Base-by-base conservation (phyloP, 2,797 vertebrate species). In the Hydrophis major region DNA sequence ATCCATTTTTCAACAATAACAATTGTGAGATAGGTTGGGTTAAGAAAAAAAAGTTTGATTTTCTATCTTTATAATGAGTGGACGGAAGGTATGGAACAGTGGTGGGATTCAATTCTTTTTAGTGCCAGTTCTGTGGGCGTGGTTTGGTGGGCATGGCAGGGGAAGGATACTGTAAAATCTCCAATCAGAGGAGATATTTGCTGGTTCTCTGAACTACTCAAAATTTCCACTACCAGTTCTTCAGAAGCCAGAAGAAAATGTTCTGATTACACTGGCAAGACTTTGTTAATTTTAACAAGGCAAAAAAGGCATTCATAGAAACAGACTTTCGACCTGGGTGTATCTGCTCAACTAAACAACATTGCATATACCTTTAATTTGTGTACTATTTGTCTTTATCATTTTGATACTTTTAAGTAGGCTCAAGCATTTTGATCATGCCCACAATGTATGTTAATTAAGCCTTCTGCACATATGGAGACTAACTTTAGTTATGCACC, bases 401-500 rank as follows among this genome's bases (percentile, higher is more conserved):
- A 90, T 94, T 83, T 92, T 83, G 13, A 74, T 83, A 7, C 93
- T 88, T 0, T 92, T 93, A 89, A 86, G 78, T 94, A 94, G 83
- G 94, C 20, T 92, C 37, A 94, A n/a, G 14, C 20, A 87, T 95
- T 97, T 96, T 94, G 88, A 95, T 89, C 94, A 0, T 92, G 59
- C 93, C 92, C 59, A 90, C 25, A 93, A 92, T 88, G 94, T 96
- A 94, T 94, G 95, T 78, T 95, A 96, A 95, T 96, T 93, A 96
- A 86, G 56, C 57, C 92, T 94, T 94, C 90, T 96, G 78, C 22
- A 32, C 93, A 93, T 61, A 92, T 74, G 95, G 91, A 92, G 91
- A 22, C 74, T 94, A 93, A 94, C 95, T 97, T 97, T 95, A 95
- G 96, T 96, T 97, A 94, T 95, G 94, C 92, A 95, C 96, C 92